A percentile compares a stretch with the other conserved stretches of the same genome.
phyloP scores from a whole-genome alignment of 2,797 vertebrate species.

The Tachyglossus aculeatus region DNA sequence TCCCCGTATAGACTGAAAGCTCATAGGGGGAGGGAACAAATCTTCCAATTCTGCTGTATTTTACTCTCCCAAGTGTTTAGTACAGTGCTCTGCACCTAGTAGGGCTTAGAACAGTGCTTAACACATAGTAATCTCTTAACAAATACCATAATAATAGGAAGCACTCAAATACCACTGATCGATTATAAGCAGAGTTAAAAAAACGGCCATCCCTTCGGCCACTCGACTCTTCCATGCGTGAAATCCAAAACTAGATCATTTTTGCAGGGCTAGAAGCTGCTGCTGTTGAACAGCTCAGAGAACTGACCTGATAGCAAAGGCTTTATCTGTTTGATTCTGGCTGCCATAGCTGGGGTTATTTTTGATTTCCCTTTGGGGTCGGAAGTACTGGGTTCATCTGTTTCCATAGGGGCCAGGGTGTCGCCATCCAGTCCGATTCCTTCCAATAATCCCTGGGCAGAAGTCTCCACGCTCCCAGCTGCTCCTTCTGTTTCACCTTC shows the following conservation, averaged over 20 bases:
- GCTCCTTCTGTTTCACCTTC: slow-evolving; percentile 81
- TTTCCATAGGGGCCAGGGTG: slow-evolving; percentile 94
- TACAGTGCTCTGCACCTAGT: too few relatives aligned
- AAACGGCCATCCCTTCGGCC: too few relatives aligned
- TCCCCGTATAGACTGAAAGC: too few relatives aligned
- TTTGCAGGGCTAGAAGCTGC: slow-evolving; percentile 6
- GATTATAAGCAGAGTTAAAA: background rate
- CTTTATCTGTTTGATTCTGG: slow-evolving; percentile 96
- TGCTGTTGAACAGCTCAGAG: background rate
- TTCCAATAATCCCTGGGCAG: slow-evolving; percentile 88
- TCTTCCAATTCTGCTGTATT: too few relatives aligned
- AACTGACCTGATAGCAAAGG: slow-evolving; percentile 89
- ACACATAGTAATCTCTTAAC: too few relatives aligned
- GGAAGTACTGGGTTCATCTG: slow-evolving; percentile 87
- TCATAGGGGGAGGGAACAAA: too few relatives aligned
- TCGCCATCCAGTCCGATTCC: slow-evolving; percentile 94
- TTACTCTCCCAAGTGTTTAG: too few relatives aligned
- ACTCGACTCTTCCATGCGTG: too few relatives aligned
- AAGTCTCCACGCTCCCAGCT: slow-evolving; percentile 74
- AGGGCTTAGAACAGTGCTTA: too few relatives aligned
- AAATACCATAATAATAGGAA: too few relatives aligned
- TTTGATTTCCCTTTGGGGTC: slow-evolving; percentile 93
- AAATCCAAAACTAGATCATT: too few relatives aligned
- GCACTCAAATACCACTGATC: too few relatives aligned
- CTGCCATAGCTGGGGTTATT: slow-evolving; percentile 97